Percentiles rank a stretch among this genome's conserved stretches.
Conservation (phyloP, 2,797 vertebrate genomes). For the Spinibarbus caldwelli region DNA sequence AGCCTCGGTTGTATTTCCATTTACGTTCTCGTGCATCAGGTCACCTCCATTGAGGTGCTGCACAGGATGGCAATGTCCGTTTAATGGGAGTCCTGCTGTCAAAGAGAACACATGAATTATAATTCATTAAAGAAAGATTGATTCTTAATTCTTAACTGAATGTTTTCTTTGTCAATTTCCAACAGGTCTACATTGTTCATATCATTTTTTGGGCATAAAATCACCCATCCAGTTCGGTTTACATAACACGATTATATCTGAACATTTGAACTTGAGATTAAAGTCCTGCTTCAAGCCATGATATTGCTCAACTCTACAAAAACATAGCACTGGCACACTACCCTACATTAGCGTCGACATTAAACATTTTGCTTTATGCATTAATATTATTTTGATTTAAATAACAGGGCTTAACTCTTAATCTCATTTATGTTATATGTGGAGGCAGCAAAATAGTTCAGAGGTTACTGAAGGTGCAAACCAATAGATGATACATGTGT, state of each 20-base stretch:
- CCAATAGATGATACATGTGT: neutral
- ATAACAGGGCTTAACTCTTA: neutral
- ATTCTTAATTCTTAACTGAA: neutral
- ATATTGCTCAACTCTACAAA: constrained; percentile 23
- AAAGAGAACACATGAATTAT: constrained; percentile 73
- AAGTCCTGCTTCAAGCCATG: constrained; percentile 57
- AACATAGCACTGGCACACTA: constrained; percentile 58
- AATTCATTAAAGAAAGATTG: constrained; percentile 53
- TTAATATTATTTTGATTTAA: neutral
- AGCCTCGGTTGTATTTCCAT: constrained; percentile 14
- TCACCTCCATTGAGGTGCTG: constrained; percentile 76
- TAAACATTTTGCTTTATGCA: neutral
- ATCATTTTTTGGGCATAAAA: constrained; percentile 17
- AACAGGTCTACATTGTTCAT: neutral
- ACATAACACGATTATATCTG: constrained; percentile 51
- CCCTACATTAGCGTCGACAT: constrained; percentile 56
- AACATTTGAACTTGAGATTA: constrained; percentile 59
- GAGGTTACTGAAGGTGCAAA: neutral
- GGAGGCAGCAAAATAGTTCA: neutral
- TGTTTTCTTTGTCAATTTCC: constrained; percentile 65
- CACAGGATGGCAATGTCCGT: constrained; percentile 73
- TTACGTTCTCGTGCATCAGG: constrained; percentile 67
- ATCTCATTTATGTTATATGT: neutral
- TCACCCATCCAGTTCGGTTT: constrained; percentile 37
- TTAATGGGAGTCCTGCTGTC: constrained; percentile 84